Percentiles rank a stretch among this genome's conserved stretches.
phyloP scores from a whole-genome alignment of 2,888 invertebrate genomes.

The Oasisia sp. region DNA sequence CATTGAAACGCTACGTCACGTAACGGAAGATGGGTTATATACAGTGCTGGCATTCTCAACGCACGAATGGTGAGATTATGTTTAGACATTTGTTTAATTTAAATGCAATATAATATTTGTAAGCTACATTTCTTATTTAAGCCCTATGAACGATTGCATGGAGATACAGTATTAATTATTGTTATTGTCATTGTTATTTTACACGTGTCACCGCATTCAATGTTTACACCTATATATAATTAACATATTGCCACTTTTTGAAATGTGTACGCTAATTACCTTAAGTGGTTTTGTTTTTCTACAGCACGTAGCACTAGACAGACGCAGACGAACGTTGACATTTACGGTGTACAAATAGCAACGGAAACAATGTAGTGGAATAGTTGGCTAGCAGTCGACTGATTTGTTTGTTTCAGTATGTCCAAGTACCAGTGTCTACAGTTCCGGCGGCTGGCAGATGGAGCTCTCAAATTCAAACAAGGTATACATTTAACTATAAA shows the following conservation, averaged over 20 bases:
- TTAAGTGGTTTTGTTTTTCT: no score
- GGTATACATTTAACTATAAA: conserved; percentile 29
- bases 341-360: neutral
- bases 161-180: no score
- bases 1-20: conserved; percentile 11
- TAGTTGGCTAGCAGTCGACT: neutral
- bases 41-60: conserved; percentile 24
- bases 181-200: no score
- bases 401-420: conserved; percentile 29
- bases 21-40: neutral
- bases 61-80: conserved; percentile 26
- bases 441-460: conserved; percentile 27
- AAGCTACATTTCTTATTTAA: neutral
- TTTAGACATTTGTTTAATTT: conserved; percentile 21
- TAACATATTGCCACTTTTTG: neutral
- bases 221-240: neutral
- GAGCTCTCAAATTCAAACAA: conserved; percentile 36
- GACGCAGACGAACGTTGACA: no score
- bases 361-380: neutral
- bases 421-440: conserved; percentile 39
- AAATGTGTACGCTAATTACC: no score
- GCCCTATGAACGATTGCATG: no score
- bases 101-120: neutral
- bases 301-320: neutral
- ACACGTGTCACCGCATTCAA: neutral